Base-by-base conservation (phyloP, 30 jellyfish, hydroid and myxozoan genomes). In the Cassiopea xamachana region DNA sequence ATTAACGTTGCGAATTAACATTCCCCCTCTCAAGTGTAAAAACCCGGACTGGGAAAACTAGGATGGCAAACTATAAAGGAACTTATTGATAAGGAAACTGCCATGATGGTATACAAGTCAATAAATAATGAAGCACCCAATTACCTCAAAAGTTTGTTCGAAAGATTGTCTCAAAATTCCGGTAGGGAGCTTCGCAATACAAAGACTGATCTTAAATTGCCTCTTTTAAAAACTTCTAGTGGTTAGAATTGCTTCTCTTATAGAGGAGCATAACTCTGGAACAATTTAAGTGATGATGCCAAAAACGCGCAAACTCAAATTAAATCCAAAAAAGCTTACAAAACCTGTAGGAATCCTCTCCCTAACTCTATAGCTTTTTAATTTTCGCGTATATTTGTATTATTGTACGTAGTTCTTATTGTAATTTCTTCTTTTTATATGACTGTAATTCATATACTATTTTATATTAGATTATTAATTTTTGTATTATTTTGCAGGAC, bases 21-120 rank as follows among this genome's bases (percentile, higher is more conserved):
- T n/a, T n/a, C n/a, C n/a, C n/a, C n/a, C n/a, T n/a, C n/a, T n/a
- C n/a, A n/a, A n/a, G n/a, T n/a, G n/a, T n/a, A n/a, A n/a, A n/a
- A n/a, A n/a, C n/a, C n/a, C n/a, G n/a, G n/a, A n/a, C n/a, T n/a
- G n/a, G n/a, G n/a, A n/a, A 95, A 46, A 88, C 64, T 51, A 51
- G 64, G 64, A 51, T 51, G 64, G 9, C 64, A 51, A 51, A 51
- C 64, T 51, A 89, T 73, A 89, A 79, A 60, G 16, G 84, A 13
- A 64, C 77, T 50, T 81, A 97, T 77, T 55, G 64, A 55, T 0
- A 55, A 0, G 64, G 64, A 55, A 55, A 55, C 64, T 55, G 64
- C 0, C 64, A 55, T 0, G 64, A 55, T 10, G 64, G 64, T 55
- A 0, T 55, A 55, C 0, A 0, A 0, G 64, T 55, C 10, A 55